Base-by-base conservation (phyloP, 2,113 vertebrate genomes). In the Diphyllodes magnificus region DNA sequence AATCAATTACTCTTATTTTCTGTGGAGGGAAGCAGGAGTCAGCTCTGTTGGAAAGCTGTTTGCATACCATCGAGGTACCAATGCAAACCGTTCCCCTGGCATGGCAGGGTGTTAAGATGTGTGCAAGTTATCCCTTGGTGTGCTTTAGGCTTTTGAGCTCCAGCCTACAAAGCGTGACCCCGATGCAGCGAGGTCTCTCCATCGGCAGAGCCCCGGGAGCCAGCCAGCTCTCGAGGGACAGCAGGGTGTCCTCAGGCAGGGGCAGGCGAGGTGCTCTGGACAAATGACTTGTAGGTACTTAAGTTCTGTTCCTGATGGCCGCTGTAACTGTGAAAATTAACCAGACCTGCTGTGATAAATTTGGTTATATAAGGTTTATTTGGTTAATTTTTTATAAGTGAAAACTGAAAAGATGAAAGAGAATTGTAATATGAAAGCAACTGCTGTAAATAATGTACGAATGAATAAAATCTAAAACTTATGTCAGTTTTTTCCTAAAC, bases 401-500 rank as follows among this genome's bases (percentile, higher is more conserved):
- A 98, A 98, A 98, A 97, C 96, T 98, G 98, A 98, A 98, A 97
- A 98, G 98, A 97, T 98, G 98, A 98, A 99, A 98, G 98, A 98
- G 97, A 98, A 98, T 98, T 98, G 98, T 98, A 98, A 98, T 98
- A 97, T 97, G 98, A 98, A 98, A 98, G 98, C 98, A 98, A 98
- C 98, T 98, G 98, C 98, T 99, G 99, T 99, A 99, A 97, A 99
- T 98, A 98, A 94, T 98, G 98, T 98, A 98, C 96, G 97, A 97
- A 98, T 98, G 98, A 98, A 98, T 97, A 95, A 98, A 95, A 98
- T 98, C 97, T 97, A 98, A 91, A 92, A 95, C 91, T 89, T 88
- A 75, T 42, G 68, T 80, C 92, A 82, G 73, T 95, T 97, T 91
- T 96, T 97, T 97, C 96, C 78, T 93, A 93, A 96, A 90, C 96